A percentile compares a stretch with the other conserved stretches of the same genome.
Conservation (phyloP, 2,888 invertebrate species). For the Fragum sueziense region DNA sequence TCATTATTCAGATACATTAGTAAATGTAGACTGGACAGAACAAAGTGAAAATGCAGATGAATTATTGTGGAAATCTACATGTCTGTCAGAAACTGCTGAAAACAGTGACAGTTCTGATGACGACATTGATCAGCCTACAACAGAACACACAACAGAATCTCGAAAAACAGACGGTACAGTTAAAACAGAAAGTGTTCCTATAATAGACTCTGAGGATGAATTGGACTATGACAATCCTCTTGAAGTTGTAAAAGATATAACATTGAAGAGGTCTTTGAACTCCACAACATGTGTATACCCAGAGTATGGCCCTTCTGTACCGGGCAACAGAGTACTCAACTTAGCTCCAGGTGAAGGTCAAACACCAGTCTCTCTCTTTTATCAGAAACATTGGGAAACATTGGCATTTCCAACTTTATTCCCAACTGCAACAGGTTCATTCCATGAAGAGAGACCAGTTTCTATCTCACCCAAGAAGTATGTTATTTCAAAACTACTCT, state of each 20-base stretch:
- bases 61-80: background rate
- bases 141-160: background rate
- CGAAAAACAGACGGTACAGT: too few species aligned
- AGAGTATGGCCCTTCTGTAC: background rate
- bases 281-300: slow-evolving; percentile 13
- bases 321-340: slow-evolving; percentile 6
- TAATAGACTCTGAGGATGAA: slow-evolving; percentile 16
- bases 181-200: background rate
- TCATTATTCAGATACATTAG: background rate
- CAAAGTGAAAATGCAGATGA: slow-evolving; percentile 3
- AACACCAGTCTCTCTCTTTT: background rate
- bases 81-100: background rate
- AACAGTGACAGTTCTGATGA: background rate
- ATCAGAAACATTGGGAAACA: slow-evolving; percentile 19
- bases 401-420: slow-evolving; percentile 22
- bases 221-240: slow-evolving; percentile 4
- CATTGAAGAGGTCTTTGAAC: background rate
- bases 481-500: slow-evolving; percentile 28
- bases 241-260: background rate
- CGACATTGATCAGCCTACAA: background rate
- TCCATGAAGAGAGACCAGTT: slow-evolving; percentile 29
- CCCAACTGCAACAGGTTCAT: slow-evolving; percentile 7
- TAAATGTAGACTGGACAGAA: slow-evolving; percentile 20
- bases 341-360: slow-evolving; percentile 17
- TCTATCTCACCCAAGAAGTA: slow-evolving; percentile 36